Evolutionary conservation across 2,797 vertebrate species (phyloP).

Genomic region (Otus scops): DNA sequence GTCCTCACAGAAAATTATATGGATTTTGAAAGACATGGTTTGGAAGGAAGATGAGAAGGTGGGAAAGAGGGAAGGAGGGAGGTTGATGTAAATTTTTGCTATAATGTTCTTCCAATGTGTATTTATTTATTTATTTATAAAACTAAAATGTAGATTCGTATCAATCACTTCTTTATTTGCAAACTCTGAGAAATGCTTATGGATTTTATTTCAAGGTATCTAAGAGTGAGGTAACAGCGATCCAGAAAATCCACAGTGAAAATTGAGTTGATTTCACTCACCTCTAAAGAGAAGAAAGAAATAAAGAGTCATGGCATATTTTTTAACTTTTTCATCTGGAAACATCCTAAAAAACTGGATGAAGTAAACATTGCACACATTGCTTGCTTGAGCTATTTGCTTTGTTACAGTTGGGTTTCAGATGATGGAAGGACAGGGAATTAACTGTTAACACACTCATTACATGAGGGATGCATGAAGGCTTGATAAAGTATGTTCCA

Average conservation of each 20-base stretch:
- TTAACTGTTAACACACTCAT: not conserved
- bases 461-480: not conserved
- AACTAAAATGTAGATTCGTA: not conserved
- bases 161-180: not conserved
- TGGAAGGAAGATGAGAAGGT: not conserved
- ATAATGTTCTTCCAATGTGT: accelerated
- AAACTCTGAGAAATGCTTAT: not conserved
- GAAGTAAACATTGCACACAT: not conserved
- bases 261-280: not conserved
- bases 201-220: not conserved
- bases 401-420: not conserved
- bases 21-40: not conserved
- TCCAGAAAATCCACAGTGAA: not conserved
- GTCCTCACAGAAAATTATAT: not conserved
- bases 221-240: not conserved
- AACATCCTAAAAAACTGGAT: not conserved
- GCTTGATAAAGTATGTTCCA: not conserved
- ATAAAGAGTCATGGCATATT: not conserved
- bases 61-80: not conserved
- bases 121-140: not conserved
- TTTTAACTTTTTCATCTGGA: not conserved
- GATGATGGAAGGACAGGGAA: not conserved
- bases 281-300: not conserved
- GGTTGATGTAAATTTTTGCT: not conserved
- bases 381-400: not conserved